Conservation (phyloP, 2,113 vertebrate species). For the Calidris pugnax region DNA sequence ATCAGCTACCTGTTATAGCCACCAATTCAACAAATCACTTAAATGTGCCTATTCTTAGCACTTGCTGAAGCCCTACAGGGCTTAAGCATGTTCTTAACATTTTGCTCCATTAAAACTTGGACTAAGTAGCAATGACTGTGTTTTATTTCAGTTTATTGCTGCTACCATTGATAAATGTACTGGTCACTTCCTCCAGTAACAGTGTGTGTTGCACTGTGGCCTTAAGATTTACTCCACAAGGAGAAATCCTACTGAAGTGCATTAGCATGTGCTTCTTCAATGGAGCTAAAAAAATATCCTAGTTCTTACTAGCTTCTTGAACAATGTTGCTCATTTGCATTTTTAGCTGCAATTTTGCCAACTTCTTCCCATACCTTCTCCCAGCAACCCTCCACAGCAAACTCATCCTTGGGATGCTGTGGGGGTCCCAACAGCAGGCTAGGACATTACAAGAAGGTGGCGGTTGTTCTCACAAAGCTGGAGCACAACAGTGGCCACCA, state of each 20-base stretch:
- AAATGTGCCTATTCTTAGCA: background rate
- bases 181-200: background rate
- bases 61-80: background rate
- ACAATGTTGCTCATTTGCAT: background rate
- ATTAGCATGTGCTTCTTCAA: background rate
- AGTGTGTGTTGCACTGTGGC: background rate
- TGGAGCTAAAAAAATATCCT: background rate
- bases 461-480: accelerated
- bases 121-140: background rate
- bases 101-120: background rate
- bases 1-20: background rate
- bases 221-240: background rate
- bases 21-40: background rate
- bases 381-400: background rate
- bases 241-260: background rate
- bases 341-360: background rate
- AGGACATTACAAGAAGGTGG: background rate
- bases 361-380: background rate
- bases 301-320: background rate
- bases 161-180: background rate
- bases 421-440: background rate
- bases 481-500: background rate
- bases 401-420: background rate
- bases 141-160: background rate
- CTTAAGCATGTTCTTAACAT: background rate